Evolutionary conservation across 2,797 vertebrate genomes (phyloP).

Genomic region (Phalanger gymnotis): DNA sequence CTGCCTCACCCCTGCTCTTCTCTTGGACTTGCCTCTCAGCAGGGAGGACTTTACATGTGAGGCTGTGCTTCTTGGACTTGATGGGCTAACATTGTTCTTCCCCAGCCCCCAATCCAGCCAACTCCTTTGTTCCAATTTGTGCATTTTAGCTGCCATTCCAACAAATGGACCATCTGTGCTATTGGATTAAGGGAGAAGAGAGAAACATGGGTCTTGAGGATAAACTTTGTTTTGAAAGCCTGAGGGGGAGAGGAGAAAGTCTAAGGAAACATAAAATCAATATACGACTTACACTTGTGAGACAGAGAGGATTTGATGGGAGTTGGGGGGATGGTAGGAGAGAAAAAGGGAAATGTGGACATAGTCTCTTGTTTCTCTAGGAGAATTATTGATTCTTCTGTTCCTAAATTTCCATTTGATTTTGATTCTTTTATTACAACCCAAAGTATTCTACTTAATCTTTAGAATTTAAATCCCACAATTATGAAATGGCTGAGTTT

Average conservation of each 20-base stretch:
- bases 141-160: background rate
- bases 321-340: background rate
- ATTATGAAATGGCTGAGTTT: background rate
- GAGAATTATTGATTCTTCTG: background rate
- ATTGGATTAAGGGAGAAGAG: background rate
- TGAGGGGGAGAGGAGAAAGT: slow-evolving; percentile 15
- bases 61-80: background rate
- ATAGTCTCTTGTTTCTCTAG: background rate
- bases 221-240: slow-evolving; percentile 36
- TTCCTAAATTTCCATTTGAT: slow-evolving; percentile 10
- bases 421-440: background rate
- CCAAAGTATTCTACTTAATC: background rate
- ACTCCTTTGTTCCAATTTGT: background rate
- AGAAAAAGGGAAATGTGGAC: background rate
- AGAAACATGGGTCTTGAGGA: background rate
- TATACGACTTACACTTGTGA: slow-evolving; percentile 38
- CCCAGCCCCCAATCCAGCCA: background rate
- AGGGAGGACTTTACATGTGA: background rate
- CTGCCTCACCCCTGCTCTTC: background rate
- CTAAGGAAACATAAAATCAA: slow-evolving; percentile 31
- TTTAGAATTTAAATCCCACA: background rate
- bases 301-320: slow-evolving; percentile 9
- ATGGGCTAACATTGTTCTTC: background rate
- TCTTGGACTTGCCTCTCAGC: background rate
- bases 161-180: background rate